Evolutionary conservation across 2,113 vertebrate species (phyloP).

Genomic region (Mandrillus leucophaeus): DNA sequence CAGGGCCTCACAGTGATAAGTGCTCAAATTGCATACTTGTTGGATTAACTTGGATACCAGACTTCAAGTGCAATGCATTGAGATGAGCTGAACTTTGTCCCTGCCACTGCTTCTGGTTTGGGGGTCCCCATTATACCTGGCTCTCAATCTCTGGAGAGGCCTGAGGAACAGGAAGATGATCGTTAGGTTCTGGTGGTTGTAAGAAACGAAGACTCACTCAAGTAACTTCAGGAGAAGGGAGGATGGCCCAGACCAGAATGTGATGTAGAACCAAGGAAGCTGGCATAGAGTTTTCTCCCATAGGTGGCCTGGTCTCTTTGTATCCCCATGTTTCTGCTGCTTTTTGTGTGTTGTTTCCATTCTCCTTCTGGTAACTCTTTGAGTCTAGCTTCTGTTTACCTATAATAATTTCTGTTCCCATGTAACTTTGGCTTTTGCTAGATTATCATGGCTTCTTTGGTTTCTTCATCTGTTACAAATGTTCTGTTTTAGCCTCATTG

Average conservation of each 20-base stretch:
- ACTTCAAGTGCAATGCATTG: background rate
- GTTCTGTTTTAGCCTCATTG: background rate
- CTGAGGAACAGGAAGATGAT: background rate
- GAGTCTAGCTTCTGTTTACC: conserved; percentile 22
- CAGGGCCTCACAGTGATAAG: background rate
- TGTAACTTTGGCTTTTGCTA: background rate
- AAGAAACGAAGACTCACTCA: conserved; percentile 9
- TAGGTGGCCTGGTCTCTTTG: background rate
- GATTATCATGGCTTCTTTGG: conserved; percentile 37
- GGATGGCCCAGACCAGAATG: background rate
- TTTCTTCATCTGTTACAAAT: background rate
- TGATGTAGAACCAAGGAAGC: background rate
- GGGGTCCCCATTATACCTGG: background rate
- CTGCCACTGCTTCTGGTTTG: background rate
- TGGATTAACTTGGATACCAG: background rate
- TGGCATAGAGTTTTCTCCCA: background rate
- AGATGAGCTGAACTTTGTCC: background rate
- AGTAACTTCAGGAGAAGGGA: background rate
- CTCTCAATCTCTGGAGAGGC: background rate
- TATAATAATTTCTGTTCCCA: conserved; percentile 16
- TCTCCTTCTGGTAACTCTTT: background rate
- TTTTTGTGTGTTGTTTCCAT: background rate
- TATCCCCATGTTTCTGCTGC: background rate
- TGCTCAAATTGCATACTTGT: background rate
- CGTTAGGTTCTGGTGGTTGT: background rate